Percentiles rank a stretch among this genome's conserved stretches.
These are phyloP conservation scores for Drosophila kepulauana DNA, from an alignment of 1,140 invertebrate genomes.

Conservation along the genomic window DNA sequence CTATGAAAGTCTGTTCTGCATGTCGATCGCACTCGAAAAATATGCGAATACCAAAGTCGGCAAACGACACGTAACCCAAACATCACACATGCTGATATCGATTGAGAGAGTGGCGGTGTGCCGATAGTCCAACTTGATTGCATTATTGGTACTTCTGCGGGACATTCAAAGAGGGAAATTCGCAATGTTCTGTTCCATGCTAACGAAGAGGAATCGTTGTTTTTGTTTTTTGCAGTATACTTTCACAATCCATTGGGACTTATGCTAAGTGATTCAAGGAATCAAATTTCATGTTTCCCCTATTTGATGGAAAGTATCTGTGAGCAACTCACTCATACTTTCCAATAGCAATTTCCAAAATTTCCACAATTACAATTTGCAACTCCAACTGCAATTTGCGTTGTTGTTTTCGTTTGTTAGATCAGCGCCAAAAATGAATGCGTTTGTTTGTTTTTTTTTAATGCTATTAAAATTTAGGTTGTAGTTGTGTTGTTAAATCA, in stretches of 20 bases:
- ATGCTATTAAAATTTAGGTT: conserved; percentile 59
- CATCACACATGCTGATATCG: background rate
- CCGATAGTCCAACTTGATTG: too few species aligned
- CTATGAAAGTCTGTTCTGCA: too few species aligned
- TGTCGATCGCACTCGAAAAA: too few species aligned
- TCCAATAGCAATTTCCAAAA: background rate
- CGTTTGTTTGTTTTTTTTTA: conserved; percentile 1
- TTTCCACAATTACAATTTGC: background rate
- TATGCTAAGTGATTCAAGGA: conserved; percentile 77
- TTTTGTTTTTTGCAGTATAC: conserved; percentile 40
- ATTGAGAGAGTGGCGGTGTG: background rate
- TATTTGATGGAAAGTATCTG: conserved; percentile 2
- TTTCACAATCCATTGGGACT: conserved; percentile 81
- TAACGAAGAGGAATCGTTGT: conserved; percentile 34
- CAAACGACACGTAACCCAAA: background rate
- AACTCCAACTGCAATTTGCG: conserved; percentile 12
- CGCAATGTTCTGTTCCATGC: too few species aligned
- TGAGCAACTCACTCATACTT: background rate
- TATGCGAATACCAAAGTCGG: background rate
- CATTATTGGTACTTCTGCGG: background rate
- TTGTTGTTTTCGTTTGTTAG: background rate
- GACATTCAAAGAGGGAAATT: background rate
- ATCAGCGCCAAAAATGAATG: conserved; percentile 34
- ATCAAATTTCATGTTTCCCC: background rate
- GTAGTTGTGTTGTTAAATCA: conserved; percentile 52